Conservation (phyloP, 2,888 invertebrate species). For the Drosophila austrosaltans region DNA sequence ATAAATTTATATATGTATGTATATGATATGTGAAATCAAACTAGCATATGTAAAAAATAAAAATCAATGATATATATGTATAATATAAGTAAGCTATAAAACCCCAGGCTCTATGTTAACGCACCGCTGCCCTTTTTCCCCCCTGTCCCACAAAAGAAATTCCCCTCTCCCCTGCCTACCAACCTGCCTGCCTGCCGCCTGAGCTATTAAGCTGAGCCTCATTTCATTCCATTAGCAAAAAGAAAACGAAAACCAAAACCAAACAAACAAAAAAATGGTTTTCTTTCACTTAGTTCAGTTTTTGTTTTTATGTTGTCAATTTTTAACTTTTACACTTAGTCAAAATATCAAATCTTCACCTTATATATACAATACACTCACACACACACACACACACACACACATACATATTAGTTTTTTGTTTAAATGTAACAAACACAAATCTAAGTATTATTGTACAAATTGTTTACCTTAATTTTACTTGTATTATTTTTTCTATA, state of each 20-base stretch:
- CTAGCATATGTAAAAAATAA: background rate
- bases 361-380: background rate
- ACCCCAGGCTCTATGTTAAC: slow-evolving; percentile 1
- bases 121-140: background rate
- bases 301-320: background rate
- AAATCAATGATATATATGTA: slow-evolving; percentile 8
- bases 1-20: slow-evolving; percentile 13
- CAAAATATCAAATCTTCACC: slow-evolving; percentile 2
- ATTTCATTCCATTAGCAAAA: slow-evolving; percentile 72
- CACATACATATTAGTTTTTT: slow-evolving; percentile 3
- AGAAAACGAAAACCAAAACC: slow-evolving; percentile 13
- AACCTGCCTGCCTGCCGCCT: slow-evolving; percentile 19
- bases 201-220: slow-evolving; percentile 41
- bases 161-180: background rate
- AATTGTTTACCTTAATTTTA: slow-evolving; percentile 14
- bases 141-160: background rate
- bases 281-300: background rate
- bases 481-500: slow-evolving; percentile 33
- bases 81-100: slow-evolving; percentile 3
- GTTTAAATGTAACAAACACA: slow-evolving; percentile 12
- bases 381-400: slow-evolving; percentile 10
- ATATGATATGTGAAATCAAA: slow-evolving; percentile 24
- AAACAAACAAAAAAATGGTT: background rate
- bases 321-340: slow-evolving; percentile 21
- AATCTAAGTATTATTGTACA: slow-evolving; percentile 27